These are phyloP conservation scores for Ceratina calcarata DNA, from an alignment of 1,140 invertebrate species.

Conservation along the genomic window DNA sequence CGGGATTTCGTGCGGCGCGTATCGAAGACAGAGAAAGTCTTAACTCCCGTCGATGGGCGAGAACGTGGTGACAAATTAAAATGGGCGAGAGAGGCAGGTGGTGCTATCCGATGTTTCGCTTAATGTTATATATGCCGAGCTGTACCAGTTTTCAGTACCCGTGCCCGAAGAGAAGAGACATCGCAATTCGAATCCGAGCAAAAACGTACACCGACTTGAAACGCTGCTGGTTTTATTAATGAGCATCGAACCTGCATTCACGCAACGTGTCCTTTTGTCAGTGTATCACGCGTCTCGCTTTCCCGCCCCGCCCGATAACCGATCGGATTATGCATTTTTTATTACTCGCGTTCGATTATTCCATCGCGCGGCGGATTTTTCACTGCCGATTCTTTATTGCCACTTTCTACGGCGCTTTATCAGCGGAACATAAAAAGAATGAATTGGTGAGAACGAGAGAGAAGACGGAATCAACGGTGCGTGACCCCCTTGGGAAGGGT, in stretches of 20 bases:
- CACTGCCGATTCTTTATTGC: too few relatives aligned
- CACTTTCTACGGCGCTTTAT: too few relatives aligned
- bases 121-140: conserved; percentile 65
- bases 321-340: too few relatives aligned
- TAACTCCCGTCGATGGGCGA: conserved; percentile 42
- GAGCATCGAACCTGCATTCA: neutral
- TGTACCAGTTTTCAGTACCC: conserved; percentile 23
- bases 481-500: conserved; percentile 70
- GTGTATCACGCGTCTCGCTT: too few relatives aligned
- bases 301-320: neutral
- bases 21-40: conserved; percentile 57
- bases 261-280: neutral
- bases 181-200: conserved; percentile 26
- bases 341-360: too few relatives aligned
- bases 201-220: conserved; percentile 8
- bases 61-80: conserved; percentile 73
- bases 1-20: conserved; percentile 32
- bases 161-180: conserved; percentile 24
- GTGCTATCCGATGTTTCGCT: conserved; percentile 47
- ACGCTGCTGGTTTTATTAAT: conserved; percentile 23
- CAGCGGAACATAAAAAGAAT: neutral
- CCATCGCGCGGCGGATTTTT: too few relatives aligned
- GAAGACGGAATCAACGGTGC: conserved; percentile 59
- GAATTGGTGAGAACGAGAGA: conserved; percentile 10
- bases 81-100: conserved; percentile 66